A percentile compares a stretch with the other conserved stretches of the same genome.
Conservation (phyloP, 2,113 vertebrate species). For the Neotoma lepida region DNA sequence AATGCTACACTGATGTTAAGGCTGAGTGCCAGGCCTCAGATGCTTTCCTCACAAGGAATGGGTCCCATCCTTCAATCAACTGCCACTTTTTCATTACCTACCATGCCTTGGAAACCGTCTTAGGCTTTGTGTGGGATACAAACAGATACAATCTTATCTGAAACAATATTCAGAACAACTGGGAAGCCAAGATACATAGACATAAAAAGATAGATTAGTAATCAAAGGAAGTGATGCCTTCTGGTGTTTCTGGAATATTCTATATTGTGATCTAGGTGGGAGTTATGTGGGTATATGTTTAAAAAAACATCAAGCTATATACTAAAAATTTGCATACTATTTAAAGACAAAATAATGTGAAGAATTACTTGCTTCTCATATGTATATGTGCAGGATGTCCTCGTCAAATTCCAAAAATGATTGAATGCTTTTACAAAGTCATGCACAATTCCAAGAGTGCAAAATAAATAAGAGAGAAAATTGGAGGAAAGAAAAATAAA, state of each 20-base stretch:
- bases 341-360: conserved; percentile 32
- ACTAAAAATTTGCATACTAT: not conserved
- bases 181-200: not conserved
- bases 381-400: not conserved
- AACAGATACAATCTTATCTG: not conserved
- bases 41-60: not conserved
- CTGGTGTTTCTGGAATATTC: not conserved
- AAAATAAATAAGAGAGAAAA: conserved; percentile 64
- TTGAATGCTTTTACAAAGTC: conserved; percentile 50
- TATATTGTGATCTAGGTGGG: conserved; percentile 36
- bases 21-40: not conserved
- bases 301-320: not conserved
- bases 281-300: not conserved
- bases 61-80: not conserved
- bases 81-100: not conserved
- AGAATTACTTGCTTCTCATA: conserved; percentile 1
- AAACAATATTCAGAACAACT: conserved; percentile 1
- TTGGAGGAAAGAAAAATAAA: conserved; percentile 69
- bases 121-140: not conserved
- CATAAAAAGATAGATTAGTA: conserved; percentile 11
- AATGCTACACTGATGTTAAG: not conserved
- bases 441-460: conserved; percentile 4
- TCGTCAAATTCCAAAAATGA: conserved; percentile 35
- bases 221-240: conserved; percentile 43
- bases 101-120: not conserved